Base-by-base conservation (phyloP, 2,797 vertebrate species). In the Mastacembelus armatus region DNA sequence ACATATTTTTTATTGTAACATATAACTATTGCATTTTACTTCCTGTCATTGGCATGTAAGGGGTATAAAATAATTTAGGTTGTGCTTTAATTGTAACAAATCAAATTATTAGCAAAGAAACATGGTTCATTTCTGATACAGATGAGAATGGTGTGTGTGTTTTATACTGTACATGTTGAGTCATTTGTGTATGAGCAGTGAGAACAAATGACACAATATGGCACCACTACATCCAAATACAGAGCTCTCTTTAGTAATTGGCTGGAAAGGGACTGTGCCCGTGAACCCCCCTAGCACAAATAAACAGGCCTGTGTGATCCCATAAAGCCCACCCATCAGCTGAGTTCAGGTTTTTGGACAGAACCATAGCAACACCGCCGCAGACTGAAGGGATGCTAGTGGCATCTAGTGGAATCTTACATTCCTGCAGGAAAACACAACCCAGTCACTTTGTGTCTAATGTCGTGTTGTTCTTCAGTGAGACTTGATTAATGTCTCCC, bases 401-500 rank as follows among this genome's bases (percentile, higher is more conserved):
- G 36, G 11, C 85, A 80, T 85, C 87, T 81, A 63, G 79, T 86
- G 88, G 85, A 66, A 43, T 1, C 9, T 58, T 18, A 15, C 3
- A 43, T 50, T 29, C 38, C 39, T 71, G 40, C 71, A 76, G 50
- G 60, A 40, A n/a, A 48, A 35, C 19, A 11, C 16, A 29, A 30
- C 10, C 26, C 0, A 33, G 4, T 39, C 6, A 8, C 18, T 32
- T 26, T 19, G 5, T 32, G 16, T 50, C 18, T 14, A 19, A 19
- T 22, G 12, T 22, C 8, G 9, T 50, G 18, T 32, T 36, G 6
- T 14, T 14, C 11, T 47, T 60, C n/a, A 54, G 7, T 0, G 48
- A 30, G 2, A 66, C 1, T 1, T 9, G 40, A 15, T 11, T 33
- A 9, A 70, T 15, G 7, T 5, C 10, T 43, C 19, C 4, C n/a